phyloP scores from a whole-genome alignment of 53 echinoderm and acorn worm species.

The Henricia sp. region DNA sequence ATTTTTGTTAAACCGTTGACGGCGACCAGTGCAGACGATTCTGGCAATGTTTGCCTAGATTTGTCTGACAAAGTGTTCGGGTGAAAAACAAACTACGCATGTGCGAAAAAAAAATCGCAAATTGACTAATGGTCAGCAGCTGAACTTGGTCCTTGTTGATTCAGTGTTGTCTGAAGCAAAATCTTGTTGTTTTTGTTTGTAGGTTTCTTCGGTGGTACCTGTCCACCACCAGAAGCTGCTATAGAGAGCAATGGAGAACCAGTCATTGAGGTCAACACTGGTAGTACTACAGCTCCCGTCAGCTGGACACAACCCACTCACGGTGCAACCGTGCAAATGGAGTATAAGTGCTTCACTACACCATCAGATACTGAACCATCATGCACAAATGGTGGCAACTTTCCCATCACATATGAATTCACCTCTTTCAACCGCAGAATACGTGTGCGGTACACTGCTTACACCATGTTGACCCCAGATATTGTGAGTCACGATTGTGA shows the following conservation, averaged over 20 bases:
- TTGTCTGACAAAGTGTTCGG: too few relatives aligned
- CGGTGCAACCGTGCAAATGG: too few relatives aligned
- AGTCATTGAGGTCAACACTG: constrained; percentile 8
- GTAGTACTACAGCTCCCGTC: not conserved
- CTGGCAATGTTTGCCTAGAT: too few relatives aligned
- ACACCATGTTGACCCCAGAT: fast-evolving
- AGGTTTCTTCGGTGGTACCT: constrained; percentile 6
- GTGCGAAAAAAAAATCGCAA: too few relatives aligned
- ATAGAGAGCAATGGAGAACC: constrained; percentile 2
- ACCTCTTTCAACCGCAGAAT: not conserved
- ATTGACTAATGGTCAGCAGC: too few relatives aligned
- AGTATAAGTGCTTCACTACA: not conserved
- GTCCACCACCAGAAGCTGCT: constrained; percentile 31
- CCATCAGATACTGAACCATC: not conserved
- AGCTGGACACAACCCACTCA: not conserved
- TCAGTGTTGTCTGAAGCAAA: not conserved
- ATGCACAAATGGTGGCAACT: not conserved
- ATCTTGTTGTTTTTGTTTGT: not conserved
- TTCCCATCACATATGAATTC: constrained; percentile 24
- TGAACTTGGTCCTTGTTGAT: too few relatives aligned
- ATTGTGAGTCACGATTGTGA: not conserved
- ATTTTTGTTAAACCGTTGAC: too few relatives aligned
- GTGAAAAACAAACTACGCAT: too few relatives aligned
- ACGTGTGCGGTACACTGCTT: not conserved
- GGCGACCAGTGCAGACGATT: too few relatives aligned